Base-by-base conservation (phyloP, 2,113 vertebrate genomes). In the Alces alces region DNA sequence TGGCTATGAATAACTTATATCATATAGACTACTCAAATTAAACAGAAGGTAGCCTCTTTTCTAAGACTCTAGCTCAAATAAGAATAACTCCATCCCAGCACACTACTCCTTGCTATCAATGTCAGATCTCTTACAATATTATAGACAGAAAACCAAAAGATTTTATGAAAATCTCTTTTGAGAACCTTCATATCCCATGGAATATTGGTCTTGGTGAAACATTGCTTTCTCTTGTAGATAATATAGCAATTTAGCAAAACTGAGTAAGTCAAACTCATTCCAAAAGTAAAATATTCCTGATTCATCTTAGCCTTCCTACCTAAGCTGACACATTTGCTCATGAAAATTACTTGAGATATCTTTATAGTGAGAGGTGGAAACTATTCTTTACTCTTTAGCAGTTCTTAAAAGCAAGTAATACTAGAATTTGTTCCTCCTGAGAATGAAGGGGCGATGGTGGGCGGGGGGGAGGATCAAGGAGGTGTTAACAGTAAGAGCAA, bases 71-170 rank as follows among this genome's bases (percentile, higher is more conserved):
- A 36, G 28, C 43, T 0, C 76, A 57, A 88, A 25, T 52, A 45
- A 88, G 87, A 93, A 39, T 28, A 78, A 39, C 33, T 96, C 80
- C 64, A 50, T 55, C 88, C 57, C 84, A 82, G 23, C 16, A 19
- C 70, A 50, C 58, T 28, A 84, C 39, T 58, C 12, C 57, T 95
- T 83, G 25, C 43, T 96, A 57, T 4, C 79, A 12, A 4, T n/a
- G n/a, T 2, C 2, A 92, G 84, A 57, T 8, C 47, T 96, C 52
- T 33, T 95, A 91, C 78, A 92, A 96, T 5, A 11, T 61, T 7
- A 14, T 6, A n/a, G 94, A 86, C 12, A 86, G 94, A 95, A 97
- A 7, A 0, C 16, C 58, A 45, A 64, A 96, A 55, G 55, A n/a
- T 17, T 95, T 43, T 28, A 50, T n/a, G 36, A 78, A 93, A 60